A percentile compares a stretch with the other conserved stretches of the same genome.
Evolutionary conservation across 2,113 vertebrate genomes (phyloP).

Genomic region (Pseudopodoces humilis): DNA sequence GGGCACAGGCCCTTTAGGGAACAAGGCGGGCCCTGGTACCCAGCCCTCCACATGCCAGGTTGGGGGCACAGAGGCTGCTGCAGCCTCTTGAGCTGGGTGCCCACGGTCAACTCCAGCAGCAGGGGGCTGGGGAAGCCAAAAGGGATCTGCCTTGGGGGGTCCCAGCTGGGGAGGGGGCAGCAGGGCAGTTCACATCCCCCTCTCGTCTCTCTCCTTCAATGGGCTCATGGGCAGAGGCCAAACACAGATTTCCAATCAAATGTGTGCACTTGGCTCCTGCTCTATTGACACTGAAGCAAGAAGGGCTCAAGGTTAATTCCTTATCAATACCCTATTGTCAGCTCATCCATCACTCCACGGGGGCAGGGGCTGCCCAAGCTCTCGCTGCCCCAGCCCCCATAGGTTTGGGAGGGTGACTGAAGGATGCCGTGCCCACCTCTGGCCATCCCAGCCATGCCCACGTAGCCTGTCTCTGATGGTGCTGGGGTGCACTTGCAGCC

Average conservation of each 20-base stretch:
- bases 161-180: background rate
- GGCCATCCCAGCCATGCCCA: background rate
- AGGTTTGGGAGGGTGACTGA: background rate
- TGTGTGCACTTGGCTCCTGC: constrained; percentile 66
- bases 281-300: constrained; percentile 74
- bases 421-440: background rate
- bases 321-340: constrained; percentile 82
- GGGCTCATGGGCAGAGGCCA: constrained; percentile 10
- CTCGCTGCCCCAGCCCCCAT: background rate
- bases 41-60: background rate
- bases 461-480: rapidly evolving
- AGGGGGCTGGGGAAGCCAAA: background rate
- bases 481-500: background rate
- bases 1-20: background rate
- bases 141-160: rapidly evolving
- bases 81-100: background rate
- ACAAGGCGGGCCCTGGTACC: background rate
- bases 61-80: background rate
- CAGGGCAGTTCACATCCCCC: rapidly evolving
- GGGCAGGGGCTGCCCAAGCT: background rate
- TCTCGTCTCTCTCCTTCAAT: background rate
- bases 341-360: constrained; percentile 74
- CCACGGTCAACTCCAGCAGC: background rate
- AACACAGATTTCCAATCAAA: constrained; percentile 64
- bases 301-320: constrained; percentile 83